Percentiles rank a stretch among this genome's conserved stretches.
phyloP scores from a whole-genome alignment of 2,888 invertebrate genomes.

The Xanthorhoe designata region DNA sequence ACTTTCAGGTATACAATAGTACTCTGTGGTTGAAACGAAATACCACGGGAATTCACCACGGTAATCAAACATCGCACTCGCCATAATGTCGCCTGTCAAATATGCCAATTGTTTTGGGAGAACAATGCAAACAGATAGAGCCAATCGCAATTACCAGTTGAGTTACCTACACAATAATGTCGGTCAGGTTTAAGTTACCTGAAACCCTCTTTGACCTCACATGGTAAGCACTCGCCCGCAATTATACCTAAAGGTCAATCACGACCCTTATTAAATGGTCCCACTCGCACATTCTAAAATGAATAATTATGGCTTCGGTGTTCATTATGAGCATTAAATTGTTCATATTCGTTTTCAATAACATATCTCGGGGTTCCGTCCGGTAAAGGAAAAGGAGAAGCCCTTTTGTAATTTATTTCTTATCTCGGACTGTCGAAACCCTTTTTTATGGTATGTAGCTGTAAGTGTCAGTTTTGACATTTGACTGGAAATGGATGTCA shows the following conservation, averaged over 20 bases:
- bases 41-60: too few species aligned
- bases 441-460: background rate
- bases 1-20: too few species aligned
- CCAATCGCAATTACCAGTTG: background rate
- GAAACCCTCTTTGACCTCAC: constrained; percentile 6
- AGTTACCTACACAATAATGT: constrained; percentile 2
- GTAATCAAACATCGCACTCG: too few species aligned
- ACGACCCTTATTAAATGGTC: constrained; percentile 11
- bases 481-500: too few species aligned
- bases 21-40: too few species aligned
- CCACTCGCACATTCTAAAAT: constrained; percentile 7
- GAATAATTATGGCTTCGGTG: constrained; percentile 8
- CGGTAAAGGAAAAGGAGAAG: background rate
- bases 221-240: constrained; percentile 7
- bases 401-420: background rate
- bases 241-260: constrained; percentile 16
- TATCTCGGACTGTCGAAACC: background rate
- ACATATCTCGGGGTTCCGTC: background rate
- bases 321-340: constrained; percentile 6
- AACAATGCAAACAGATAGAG: background rate
- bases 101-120: background rate
- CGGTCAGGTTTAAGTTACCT: constrained; percentile 11
- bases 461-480: too few species aligned
- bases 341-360: background rate
- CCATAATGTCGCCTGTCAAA: background rate